A percentile compares a stretch with the other conserved stretches of the same genome.
Conservation (phyloP, 2,797 vertebrate genomes). For the Tachyglossus aculeatus region DNA sequence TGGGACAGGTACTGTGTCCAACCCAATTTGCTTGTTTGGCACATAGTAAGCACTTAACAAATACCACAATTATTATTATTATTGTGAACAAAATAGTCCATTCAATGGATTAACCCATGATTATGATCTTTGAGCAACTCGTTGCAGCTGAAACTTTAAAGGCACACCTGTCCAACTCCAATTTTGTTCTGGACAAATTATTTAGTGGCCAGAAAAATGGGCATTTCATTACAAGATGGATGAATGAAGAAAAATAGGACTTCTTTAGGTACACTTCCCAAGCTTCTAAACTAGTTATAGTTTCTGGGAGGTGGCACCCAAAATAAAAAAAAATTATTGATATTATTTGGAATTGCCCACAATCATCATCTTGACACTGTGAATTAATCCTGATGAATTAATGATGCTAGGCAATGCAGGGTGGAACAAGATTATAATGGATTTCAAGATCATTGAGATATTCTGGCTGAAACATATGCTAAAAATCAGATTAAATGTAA, state of each 20-base stretch:
- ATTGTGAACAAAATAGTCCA: too few species aligned
- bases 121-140: background rate
- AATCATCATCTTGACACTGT: background rate
- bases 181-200: too few species aligned
- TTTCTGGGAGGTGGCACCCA: conserved; percentile 1
- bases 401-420: background rate
- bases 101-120: too few species aligned
- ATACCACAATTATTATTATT: too few species aligned
- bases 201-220: background rate
- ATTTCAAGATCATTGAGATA: conserved; percentile 23
- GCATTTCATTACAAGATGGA: conserved; percentile 23
- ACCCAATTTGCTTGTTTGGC: too few species aligned
- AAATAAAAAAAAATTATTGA: background rate
- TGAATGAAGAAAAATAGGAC: background rate
- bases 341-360: background rate
- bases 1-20: too few species aligned
- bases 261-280: background rate
- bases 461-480: conserved; percentile 1
- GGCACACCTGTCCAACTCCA: too few species aligned
- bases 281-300: conserved; percentile 1
- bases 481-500: conserved; percentile 27
- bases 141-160: background rate
- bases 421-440: conserved; percentile 9
- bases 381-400: background rate
- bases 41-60: too few species aligned